A percentile compares a stretch with the other conserved stretches of the same genome.
Conservation (phyloP, 1,140 invertebrate genomes). For the Ceratosolen fusciceps region DNA sequence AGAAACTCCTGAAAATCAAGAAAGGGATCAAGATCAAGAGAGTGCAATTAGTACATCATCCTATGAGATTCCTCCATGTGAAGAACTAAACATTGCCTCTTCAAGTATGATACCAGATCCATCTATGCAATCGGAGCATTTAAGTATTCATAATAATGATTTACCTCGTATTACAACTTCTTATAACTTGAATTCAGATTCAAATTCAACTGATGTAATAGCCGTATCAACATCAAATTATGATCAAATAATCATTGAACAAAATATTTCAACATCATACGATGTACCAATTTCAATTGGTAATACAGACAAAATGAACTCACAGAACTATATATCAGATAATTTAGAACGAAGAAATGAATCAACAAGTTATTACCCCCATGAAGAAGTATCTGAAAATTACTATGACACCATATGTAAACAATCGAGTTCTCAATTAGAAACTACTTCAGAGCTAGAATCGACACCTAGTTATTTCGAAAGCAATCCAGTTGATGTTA, state of each 20-base stretch:
- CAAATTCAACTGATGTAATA: conserved; percentile 63
- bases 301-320: conserved; percentile 63
- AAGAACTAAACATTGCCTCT: conserved; percentile 68
- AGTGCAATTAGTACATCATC: conserved; percentile 70
- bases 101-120: conserved; percentile 67
- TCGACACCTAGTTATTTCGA: conserved; percentile 65
- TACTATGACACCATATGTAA: conserved; percentile 61
- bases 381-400: conserved; percentile 62
- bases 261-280: conserved; percentile 68
- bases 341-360: conserved; percentile 63
- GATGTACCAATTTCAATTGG: conserved; percentile 66
- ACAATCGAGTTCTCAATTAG: conserved; percentile 57
- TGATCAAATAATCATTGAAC: conserved; percentile 64
- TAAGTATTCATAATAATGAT: conserved; percentile 67
- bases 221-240: conserved; percentile 65
- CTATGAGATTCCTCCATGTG: conserved; percentile 69
- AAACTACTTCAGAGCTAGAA: conserved; percentile 60
- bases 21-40: conserved; percentile 69
- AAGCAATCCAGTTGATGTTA: conserved; percentile 55
- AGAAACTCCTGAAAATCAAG: conserved; percentile 69
- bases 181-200: conserved; percentile 67
- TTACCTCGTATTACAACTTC: conserved; percentile 68
- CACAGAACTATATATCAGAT: conserved; percentile 67
- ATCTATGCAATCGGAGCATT: conserved; percentile 60
- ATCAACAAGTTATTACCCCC: conserved; percentile 64